These are phyloP conservation scores for Rotaria socialis DNA, from an alignment of 2,888 invertebrate species.

Conservation along the genomic window DNA sequence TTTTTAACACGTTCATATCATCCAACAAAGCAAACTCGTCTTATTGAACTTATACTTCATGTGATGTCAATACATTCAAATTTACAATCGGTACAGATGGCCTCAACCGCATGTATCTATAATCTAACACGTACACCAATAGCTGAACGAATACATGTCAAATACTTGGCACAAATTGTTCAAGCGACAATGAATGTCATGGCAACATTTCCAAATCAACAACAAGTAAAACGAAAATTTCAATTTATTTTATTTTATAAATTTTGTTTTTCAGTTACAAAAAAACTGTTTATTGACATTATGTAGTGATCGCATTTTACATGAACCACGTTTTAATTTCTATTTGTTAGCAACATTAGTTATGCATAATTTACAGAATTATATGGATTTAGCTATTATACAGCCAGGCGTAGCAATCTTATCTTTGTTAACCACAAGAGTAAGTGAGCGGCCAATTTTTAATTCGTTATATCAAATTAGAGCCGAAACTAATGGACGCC, in stretches of 20 bases:
- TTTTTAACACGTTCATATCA: constrained; percentile 53
- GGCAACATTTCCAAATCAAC: constrained; percentile 68
- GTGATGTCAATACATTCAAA: constrained; percentile 58
- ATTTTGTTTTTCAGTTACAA: constrained; percentile 63
- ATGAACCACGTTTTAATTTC: constrained; percentile 60
- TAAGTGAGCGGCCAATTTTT: not conserved
- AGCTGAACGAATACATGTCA: constrained; percentile 67
- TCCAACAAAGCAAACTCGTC: not conserved
- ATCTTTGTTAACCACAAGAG: constrained; percentile 11
- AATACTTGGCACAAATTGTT: constrained; percentile 66
- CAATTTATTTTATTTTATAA: not conserved
- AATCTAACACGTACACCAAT: constrained; percentile 69
- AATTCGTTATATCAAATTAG: too few relatives aligned
- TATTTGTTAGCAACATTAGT: constrained; percentile 27
- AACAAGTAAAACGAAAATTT: constrained; percentile 60
- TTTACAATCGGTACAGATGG: constrained; percentile 69
- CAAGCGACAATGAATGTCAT: constrained; percentile 68
- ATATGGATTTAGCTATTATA: constrained; percentile 12
- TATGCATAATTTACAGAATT: not conserved
- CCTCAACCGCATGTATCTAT: constrained; percentile 72
- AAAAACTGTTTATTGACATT: constrained; percentile 71
- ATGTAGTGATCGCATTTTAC: constrained; percentile 73
- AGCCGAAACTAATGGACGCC: too few relatives aligned
- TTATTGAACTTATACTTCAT: constrained; percentile 56
- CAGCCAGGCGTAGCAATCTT: not conserved